Percentiles rank a stretch among this genome's conserved stretches.
These are phyloP conservation scores for Peromyscus nudipes DNA, from an alignment of 2,797 vertebrate genomes.

Conservation along the genomic window DNA sequence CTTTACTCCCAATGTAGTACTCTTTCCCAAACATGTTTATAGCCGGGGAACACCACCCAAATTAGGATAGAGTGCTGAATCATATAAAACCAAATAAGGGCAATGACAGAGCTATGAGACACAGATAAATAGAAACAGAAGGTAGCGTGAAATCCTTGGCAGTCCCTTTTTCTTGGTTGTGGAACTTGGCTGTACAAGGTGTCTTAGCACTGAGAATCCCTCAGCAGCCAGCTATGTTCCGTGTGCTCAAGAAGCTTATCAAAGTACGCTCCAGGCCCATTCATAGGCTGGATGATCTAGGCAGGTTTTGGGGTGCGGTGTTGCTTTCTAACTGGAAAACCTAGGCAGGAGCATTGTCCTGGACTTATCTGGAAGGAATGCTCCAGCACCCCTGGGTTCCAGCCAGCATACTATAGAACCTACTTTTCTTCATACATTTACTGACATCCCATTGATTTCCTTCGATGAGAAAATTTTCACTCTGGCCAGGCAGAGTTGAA, in stretches of 20 bases:
- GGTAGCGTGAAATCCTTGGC: conserved; percentile 43
- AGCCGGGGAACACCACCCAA: background rate
- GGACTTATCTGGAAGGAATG: background rate
- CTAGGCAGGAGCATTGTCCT: background rate
- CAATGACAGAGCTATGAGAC: conserved; percentile 42
- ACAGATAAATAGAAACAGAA: conserved; percentile 57
- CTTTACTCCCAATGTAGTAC: background rate
- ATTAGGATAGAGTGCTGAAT: conserved; percentile 35
- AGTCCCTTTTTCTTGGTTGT: conserved; percentile 69
- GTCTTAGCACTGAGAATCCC: conserved; percentile 34
- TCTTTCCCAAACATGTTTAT: background rate
- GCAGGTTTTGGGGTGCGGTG: background rate
- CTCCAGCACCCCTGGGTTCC: background rate
- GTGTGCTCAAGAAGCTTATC: background rate
- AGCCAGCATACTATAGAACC: fast-evolving
- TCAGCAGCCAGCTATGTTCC: background rate
- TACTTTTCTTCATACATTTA: background rate
- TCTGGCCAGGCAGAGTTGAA: background rate
- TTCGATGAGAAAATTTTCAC: background rate
- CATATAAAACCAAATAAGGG: conserved; percentile 34
- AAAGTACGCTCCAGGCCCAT: background rate
- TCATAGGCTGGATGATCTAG: no score
- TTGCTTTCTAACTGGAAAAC: background rate
- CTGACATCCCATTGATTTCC: background rate
- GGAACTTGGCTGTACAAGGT: conserved; percentile 40